Conservation (phyloP, 2,888 invertebrate species). For the Harpalus rufipes region DNA sequence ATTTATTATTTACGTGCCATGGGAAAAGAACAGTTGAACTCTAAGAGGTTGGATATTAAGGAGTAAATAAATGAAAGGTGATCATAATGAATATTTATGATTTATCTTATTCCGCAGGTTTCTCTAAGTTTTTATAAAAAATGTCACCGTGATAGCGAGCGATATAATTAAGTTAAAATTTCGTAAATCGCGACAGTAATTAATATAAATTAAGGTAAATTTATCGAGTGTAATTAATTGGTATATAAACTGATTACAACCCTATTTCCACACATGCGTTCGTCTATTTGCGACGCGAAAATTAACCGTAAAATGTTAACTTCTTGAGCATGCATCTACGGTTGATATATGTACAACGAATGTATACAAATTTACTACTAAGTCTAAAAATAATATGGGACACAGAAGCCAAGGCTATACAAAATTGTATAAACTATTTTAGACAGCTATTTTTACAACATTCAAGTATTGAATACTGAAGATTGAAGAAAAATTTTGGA, state of each 20-base stretch:
- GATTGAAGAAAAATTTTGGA: too few species aligned
- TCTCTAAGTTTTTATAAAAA: conserved; percentile 32
- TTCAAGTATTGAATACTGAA: too few species aligned
- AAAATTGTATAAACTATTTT: too few species aligned
- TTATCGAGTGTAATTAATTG: conserved; percentile 50
- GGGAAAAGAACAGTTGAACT: conserved; percentile 39
- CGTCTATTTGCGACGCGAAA: not conserved
- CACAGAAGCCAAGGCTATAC: too few species aligned
- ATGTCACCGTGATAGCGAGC: conserved; percentile 36
- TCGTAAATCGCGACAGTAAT: conserved; percentile 33
- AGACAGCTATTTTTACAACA: too few species aligned
- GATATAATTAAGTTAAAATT: conserved; percentile 17
- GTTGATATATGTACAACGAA: not conserved
- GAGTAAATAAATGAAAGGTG: conserved; percentile 12
- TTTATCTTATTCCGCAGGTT: conserved; percentile 3
- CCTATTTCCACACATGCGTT: conserved; percentile 18
- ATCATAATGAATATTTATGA: conserved; percentile 21
- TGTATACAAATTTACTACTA: not conserved
- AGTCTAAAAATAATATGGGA: too few species aligned
- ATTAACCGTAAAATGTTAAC: not conserved
- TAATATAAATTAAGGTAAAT: conserved; percentile 42
- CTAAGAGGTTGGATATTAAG: conserved; percentile 16
- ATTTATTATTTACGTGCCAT: conserved; percentile 40
- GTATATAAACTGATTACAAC: conserved; percentile 37
- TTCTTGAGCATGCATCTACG: not conserved